Evolutionary conservation across 2,888 invertebrate genomes (phyloP).

Genomic region (Neoitamus cyanurus): DNA sequence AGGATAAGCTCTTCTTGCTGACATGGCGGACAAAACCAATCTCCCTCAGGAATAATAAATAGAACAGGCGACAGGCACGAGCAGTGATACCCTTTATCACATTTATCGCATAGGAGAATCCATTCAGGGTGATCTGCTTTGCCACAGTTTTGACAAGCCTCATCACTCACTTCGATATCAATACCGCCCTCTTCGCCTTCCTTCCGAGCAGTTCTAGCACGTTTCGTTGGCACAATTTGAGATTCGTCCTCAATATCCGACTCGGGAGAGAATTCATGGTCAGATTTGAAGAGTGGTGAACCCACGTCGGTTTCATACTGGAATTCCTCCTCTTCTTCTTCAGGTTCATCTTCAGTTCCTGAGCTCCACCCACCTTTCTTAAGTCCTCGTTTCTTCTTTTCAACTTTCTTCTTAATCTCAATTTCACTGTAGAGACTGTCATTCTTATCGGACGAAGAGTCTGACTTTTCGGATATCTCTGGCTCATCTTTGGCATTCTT

Average conservation of each 20-base stretch:
- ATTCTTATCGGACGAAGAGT: constrained; percentile 56
- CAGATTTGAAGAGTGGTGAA: constrained; percentile 76
- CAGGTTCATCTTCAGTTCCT: constrained; percentile 65
- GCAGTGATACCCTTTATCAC: constrained; percentile 98
- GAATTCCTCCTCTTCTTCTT: constrained; percentile 67
- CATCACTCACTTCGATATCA: constrained; percentile 64
- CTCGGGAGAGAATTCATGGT: constrained; percentile 94
- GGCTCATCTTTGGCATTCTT: constrained; percentile 59
- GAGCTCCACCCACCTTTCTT: constrained; percentile 65
- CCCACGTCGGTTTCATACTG: constrained; percentile 68
- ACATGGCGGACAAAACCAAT: constrained; percentile 98
- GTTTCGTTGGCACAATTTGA: constrained; percentile 75
- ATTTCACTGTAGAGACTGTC: constrained; percentile 60
- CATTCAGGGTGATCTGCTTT: constrained; percentile 95
- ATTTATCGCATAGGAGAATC: constrained; percentile 95
- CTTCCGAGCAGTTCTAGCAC: constrained; percentile 83
- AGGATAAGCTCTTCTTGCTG: constrained; percentile 85
- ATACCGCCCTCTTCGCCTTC: constrained; percentile 78
- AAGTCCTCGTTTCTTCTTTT: constrained; percentile 63
- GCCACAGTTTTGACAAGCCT: constrained; percentile 89
- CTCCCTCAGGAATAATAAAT: constrained; percentile 94
- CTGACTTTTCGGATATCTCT: constrained; percentile 59
- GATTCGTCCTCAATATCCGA: constrained; percentile 81
- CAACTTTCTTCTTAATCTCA: constrained; percentile 63
- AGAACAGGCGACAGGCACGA: constrained; percentile 93